Evolutionary conservation across 1,140 invertebrate species (phyloP), one percentile per base, ranked within the genome.

Genomic region (Orussus abietinus): DNA sequence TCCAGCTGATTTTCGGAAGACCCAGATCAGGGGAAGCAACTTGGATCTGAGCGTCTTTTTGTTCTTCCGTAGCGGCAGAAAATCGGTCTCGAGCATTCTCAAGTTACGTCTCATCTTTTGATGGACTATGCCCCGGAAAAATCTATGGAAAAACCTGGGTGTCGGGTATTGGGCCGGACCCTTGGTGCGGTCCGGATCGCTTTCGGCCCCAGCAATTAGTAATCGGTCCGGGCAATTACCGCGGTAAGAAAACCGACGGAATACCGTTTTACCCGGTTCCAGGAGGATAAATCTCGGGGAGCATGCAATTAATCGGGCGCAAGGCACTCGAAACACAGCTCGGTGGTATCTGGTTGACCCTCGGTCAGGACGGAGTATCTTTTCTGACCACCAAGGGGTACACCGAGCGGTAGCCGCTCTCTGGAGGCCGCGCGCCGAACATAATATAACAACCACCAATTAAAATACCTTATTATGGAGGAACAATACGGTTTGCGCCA

Each of bases 401-500:
- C n/a, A n/a, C n/a, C n/a, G n/a, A n/a, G n/a, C n/a, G n/a, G n/a
- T n/a, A n/a, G n/a, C n/a, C n/a, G n/a, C n/a, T n/a, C n/a, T n/a
- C n/a, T n/a, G n/a, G n/a, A n/a, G n/a, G 42, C 43, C 34, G 38
- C 42, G 31, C 32, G 37, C 45, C 45, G 17, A 53, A 53, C 47
- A 53, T 53, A 49, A 53, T 53, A n/a, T n/a, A 58, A 64, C 52
- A 51, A 50, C 46, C 30, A 53, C 56, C 58, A 66, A 66, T 66
- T 66, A 62, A 66, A 66, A 66, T 66, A 61, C 63, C 62, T 64
- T 64, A 62, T 60, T 66, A 66, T 45, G 38, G 39, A 30, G 44
- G 47, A 53, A 64, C 57, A 59, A 62, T 62, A 53, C 50, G 39
- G 40, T 51, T 59, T 49, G 38, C 38, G 32, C 37, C 15, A 38